phyloP scores from a whole-genome alignment of 2,888 invertebrate species.

The Drosophila fulvimacula region DNA sequence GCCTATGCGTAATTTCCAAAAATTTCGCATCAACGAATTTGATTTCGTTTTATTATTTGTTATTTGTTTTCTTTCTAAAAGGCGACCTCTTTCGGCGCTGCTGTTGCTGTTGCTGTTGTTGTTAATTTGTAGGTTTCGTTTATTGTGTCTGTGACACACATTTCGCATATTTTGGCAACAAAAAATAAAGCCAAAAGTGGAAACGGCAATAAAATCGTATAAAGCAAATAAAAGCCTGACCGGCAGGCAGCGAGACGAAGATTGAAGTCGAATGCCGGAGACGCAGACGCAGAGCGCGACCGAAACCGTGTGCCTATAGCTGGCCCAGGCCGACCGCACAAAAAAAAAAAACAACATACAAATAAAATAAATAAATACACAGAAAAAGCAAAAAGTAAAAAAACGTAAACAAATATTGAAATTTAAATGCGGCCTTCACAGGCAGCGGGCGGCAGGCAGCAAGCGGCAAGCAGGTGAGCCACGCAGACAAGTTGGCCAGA shows the following conservation, averaged over 20 bases:
- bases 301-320: constrained; percentile 8
- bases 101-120: constrained; percentile 54
- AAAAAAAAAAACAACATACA: constrained; percentile 9
- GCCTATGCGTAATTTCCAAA: constrained; percentile 56
- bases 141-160: constrained; percentile 67
- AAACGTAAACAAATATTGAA: constrained; percentile 69
- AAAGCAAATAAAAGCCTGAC: constrained; percentile 67
- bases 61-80: constrained; percentile 47
- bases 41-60: constrained; percentile 38
- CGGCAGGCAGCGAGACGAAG: constrained; percentile 20
- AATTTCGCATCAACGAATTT: constrained; percentile 47
- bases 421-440: constrained; percentile 55
- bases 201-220: constrained; percentile 68
- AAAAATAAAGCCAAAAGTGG: constrained; percentile 48
- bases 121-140: constrained; percentile 67
- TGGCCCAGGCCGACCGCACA: constrained; percentile 29
- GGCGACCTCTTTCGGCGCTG: constrained; percentile 69
- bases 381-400: constrained; percentile 19
- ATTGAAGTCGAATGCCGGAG: not conserved
- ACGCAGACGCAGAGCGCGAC: not conserved
- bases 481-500: constrained; percentile 62
- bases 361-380: constrained; percentile 22
- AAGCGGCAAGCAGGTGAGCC: constrained; percentile 43
- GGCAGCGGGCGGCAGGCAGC: constrained; percentile 41
- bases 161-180: constrained; percentile 47